A percentile compares a stretch with the other conserved stretches of the same genome.
phyloP scores from a whole-genome alignment of 2,888 invertebrate species.

The Julus scanicus region DNA sequence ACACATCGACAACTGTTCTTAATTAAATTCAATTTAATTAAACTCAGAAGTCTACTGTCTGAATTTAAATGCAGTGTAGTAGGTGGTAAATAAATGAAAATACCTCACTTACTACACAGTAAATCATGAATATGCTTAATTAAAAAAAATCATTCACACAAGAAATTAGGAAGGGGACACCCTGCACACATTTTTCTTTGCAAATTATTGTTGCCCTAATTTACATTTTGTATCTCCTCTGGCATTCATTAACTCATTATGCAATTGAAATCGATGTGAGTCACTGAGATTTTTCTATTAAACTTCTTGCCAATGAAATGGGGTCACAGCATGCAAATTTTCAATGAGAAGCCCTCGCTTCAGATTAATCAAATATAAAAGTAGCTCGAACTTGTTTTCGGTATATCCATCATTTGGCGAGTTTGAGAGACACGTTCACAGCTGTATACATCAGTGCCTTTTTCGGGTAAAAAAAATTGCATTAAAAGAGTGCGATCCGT shows the following conservation, averaged over 20 bases:
- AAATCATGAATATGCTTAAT: too few relatives aligned
- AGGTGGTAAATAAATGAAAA: too few relatives aligned
- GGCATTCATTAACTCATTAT: conserved; percentile 8
- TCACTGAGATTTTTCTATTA: not conserved
- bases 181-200: too few relatives aligned
- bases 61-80: too few relatives aligned
- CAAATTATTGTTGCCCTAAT: not conserved
- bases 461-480: not conserved
- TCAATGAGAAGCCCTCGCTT: not conserved
- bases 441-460: conserved; percentile 3
- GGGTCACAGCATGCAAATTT: conserved; percentile 1
- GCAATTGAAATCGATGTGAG: not conserved
- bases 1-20: too few relatives aligned
- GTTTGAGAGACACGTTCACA: conserved; percentile 20
- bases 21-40: too few relatives aligned
- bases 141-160: too few relatives aligned
- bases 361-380: conserved; percentile 39
- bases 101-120: too few relatives aligned
- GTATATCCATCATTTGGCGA: conserved; percentile 5
- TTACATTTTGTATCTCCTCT: not conserved
- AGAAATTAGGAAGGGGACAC: too few relatives aligned
- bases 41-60: too few relatives aligned
- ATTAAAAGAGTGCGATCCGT: conserved; percentile 30
- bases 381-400: not conserved
- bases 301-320: conserved; percentile 13